Base-by-base conservation (phyloP, 2,113 vertebrate species). In the Mystacornis crossleyi region DNA sequence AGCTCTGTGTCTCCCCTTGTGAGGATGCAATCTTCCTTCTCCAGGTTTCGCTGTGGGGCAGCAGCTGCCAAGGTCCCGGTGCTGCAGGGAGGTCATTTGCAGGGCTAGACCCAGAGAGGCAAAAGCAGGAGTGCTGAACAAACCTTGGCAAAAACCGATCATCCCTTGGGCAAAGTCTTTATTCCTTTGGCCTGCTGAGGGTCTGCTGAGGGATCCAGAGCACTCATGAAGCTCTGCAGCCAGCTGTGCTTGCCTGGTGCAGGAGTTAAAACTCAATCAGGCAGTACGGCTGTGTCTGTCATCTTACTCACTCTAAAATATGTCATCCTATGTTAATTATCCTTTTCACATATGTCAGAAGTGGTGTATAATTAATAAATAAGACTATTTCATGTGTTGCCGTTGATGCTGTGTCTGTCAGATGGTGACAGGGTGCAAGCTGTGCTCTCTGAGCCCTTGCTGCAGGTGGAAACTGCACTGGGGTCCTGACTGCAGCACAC, bases 171-270 rank as follows among this genome's bases (percentile, higher is more conserved):
- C 74, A 57, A 75, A 57, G 14, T 14, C 40, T 60, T 62, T n/a
- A n/a, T 40, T 81, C 25, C 36, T 64, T n/a, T 34, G 36, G 57
- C 57, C 19, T 51, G 18, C 8, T 24, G 33, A 45, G 94, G 61
- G 43, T 74, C 45, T 86, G 61, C 36, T 5, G 18, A 88, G 47
- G 62, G 71, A 43, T 71, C 50, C 64, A 91, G 67, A 58, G 14
- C 13, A 16, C 25, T 67, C 4, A 0, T 10, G 67, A 29, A 19
- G n/a, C 15, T 54, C 71, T 66, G 40, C 74, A 88, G 66, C 67
- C 55, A 64, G 74, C 34, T 24, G 26, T 18, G 24, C 0, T 0
- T 6, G 14, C 60, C 60, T 51, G 71, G 15, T 3, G 2, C 21
- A 38, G 47, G 18, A 75, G 33, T 16, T 34, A 38, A 75, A 85